These are phyloP conservation scores for Theretra japonica DNA, from an alignment of 2,888 invertebrate species.

Conservation along the genomic window DNA sequence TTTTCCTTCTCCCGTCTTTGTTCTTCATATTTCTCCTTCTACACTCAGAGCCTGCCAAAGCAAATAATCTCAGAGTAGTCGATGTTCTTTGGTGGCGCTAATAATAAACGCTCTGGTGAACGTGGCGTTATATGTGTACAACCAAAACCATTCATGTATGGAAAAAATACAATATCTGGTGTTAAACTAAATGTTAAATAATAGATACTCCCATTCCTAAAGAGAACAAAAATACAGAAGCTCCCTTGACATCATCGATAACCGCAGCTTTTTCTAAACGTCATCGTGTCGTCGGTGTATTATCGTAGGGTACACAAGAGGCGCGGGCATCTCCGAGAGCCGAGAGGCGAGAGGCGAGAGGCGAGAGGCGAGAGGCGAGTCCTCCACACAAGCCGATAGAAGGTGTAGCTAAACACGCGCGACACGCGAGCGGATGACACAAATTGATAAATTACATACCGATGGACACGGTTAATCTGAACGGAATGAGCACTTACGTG, in stretches of 20 bases:
- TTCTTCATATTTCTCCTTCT: no score
- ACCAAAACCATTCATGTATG: no score
- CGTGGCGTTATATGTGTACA: no score
- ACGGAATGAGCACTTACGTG: slow-evolving; percentile 67
- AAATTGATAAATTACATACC: slow-evolving; percentile 76
- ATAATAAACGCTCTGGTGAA: no score
- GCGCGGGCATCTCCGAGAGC: neutral
- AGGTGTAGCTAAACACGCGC: slow-evolving; percentile 24
- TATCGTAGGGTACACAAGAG: neutral
- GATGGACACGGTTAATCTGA: slow-evolving; percentile 69
- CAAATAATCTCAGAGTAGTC: no score
- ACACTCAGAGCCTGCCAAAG: no score
- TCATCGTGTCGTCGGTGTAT: neutral
- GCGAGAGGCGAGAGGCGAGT: no score
- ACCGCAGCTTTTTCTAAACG: neutral
- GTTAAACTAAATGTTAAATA: no score
- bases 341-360: neutral
- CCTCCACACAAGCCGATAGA: slow-evolving; percentile 9
- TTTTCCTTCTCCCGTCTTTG: no score
- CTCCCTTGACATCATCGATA: neutral
- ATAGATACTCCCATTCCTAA: no score
- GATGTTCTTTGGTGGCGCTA: no score
- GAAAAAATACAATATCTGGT: no score
- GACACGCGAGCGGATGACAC: slow-evolving; percentile 36
- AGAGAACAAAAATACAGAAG: neutral